phyloP scores from a whole-genome alignment of 2,888 invertebrate genomes.

The Lymantria dispar region DNA sequence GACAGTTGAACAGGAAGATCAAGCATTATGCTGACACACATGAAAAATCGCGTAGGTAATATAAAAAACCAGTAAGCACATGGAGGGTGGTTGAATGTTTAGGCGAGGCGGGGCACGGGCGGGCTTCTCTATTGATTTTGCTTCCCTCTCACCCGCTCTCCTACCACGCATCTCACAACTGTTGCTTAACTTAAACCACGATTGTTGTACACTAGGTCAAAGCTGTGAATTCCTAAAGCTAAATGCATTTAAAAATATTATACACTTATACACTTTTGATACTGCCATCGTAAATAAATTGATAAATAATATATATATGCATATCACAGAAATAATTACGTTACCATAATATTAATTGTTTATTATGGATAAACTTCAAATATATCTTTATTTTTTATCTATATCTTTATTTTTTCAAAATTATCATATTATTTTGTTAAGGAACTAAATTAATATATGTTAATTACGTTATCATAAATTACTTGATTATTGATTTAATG shows the following conservation, averaged over 20 bases:
- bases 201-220: constrained; percentile 34
- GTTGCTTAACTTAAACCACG: constrained; percentile 64
- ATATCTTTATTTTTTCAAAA: no score
- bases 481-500: no score
- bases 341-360: no score
- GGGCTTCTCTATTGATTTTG: constrained; percentile 73
- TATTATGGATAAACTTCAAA: no score
- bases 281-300: not conserved
- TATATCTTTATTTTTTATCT: no score
- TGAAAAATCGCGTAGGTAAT: constrained; percentile 39
- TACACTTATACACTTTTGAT: not conserved
- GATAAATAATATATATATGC: no score
- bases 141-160: constrained; percentile 45
- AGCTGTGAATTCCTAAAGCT: constrained; percentile 5
- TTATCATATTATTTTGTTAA: no score
- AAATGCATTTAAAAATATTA: not conserved
- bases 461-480: no score
- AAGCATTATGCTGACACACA: constrained; percentile 9
- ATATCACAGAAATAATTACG: no score
- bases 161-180: constrained; percentile 73
- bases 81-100: constrained; percentile 49
- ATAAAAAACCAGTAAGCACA: constrained; percentile 58
- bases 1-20: not conserved
- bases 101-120: constrained; percentile 53
- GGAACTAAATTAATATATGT: no score